These are phyloP conservation scores for Chinchilla lanigera DNA, from an alignment of 2,113 vertebrate species.

Conservation along the genomic window DNA sequence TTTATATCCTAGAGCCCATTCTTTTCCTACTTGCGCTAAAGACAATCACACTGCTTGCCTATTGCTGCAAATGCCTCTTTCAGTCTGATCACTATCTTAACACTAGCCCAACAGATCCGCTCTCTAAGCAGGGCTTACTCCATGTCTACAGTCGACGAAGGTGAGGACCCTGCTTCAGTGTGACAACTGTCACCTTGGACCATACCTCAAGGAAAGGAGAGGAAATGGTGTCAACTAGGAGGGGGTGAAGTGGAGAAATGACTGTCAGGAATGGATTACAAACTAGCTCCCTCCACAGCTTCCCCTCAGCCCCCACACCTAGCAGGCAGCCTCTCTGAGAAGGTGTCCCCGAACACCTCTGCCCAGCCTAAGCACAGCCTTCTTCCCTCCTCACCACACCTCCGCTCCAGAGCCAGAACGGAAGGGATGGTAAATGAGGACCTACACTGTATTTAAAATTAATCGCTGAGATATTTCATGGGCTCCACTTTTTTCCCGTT, in stretches of 20 bases:
- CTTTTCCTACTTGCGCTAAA: not conserved
- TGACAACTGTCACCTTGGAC: not conserved
- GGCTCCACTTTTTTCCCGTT: not conserved
- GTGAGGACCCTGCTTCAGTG: not conserved
- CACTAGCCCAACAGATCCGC: not conserved
- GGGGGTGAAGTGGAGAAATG: not conserved
- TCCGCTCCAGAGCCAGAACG: slow-evolving; percentile 5
- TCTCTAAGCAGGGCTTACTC: not conserved
- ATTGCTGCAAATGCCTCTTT: not conserved
- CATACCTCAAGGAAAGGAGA: not conserved
- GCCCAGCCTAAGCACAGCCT: not conserved
- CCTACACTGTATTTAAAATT: not conserved
- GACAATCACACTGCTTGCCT: not conserved
- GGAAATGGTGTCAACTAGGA: not conserved
- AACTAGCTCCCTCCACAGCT: slow-evolving; percentile 48
- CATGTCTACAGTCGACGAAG: not conserved
- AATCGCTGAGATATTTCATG: not conserved
- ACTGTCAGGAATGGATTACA: not conserved
- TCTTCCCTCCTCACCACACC: not conserved
- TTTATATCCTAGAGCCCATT: not conserved
- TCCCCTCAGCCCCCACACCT: slow-evolving; percentile 24
- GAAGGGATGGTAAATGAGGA: not conserved
- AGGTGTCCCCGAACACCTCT: slow-evolving; percentile 62
- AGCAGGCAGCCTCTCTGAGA: not conserved
- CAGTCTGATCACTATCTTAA: not conserved